Conservation (phyloP, 2,797 vertebrate species). For the Leptodactylus fallax region DNA sequence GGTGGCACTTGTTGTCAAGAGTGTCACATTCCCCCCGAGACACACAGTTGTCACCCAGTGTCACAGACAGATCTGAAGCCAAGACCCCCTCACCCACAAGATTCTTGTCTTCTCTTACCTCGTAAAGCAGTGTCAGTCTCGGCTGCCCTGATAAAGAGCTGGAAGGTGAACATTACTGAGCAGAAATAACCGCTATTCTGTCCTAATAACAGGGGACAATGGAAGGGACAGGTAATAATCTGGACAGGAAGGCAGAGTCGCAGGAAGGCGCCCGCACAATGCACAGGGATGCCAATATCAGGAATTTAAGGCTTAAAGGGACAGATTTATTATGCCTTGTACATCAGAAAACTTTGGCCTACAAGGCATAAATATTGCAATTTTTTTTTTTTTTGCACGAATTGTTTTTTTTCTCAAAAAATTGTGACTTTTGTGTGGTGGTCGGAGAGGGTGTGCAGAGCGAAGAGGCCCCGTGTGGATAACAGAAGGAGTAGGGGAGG, state of each 20-base stretch:
- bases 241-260: neutral
- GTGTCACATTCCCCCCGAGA: conserved; percentile 20
- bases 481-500: neutral
- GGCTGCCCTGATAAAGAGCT: neutral
- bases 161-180: neutral
- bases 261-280: neutral
- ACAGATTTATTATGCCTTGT: too few species aligned
- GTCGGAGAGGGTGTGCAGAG: too few species aligned
- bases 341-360: too few species aligned
- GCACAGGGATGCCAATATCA: neutral
- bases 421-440: too few species aligned
- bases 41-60: conserved; percentile 43
- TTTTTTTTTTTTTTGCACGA: too few species aligned
- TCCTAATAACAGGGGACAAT: neutral
- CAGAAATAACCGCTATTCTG: neutral
- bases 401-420: too few species aligned
- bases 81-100: conserved; percentile 1
- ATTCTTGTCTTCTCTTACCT: conserved; percentile 10
- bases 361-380: too few species aligned
- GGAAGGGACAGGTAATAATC: neutral
- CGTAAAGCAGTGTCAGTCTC: neutral
- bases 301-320: neutral
- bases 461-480: neutral
- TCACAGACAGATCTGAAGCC: conserved; percentile 6
- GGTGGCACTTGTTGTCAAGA: conserved; percentile 25